Evolutionary conservation across 2,888 invertebrate species (phyloP), one percentile per base, ranked within the genome.

Genomic region (Cerastis rubricosa): DNA sequence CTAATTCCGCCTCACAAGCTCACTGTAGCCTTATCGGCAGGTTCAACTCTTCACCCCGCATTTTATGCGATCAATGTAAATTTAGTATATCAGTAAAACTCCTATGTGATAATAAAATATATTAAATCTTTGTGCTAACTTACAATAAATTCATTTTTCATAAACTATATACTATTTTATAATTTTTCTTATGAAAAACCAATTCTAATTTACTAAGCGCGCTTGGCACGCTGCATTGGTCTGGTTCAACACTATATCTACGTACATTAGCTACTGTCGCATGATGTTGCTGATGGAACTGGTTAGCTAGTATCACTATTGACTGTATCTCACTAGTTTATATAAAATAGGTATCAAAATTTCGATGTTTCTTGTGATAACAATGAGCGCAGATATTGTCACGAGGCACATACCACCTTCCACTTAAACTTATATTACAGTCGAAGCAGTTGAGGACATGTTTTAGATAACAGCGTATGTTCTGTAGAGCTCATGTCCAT

Each of bases 101-200:
- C 95, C 95, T 96, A 96, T 94, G 92, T 94, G 94, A 95, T 96
- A 96, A 95, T 96, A 96, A 96, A 96, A 96, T 96, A 96, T 96
- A 96, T 96, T 96, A 96, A 96, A 96, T 96, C 96, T 96, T 96
- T 96, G 96, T 96, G 96, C 96, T 96, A 96, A 95, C 96, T 96
- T 96, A 96, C 95, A 94, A 96, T 96, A 96, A 96, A 96, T 96
- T 96, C 95, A 94, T 94, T 95, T 94, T 92, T 94, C 93, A 95
- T 95, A 95, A 94, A 95, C 95, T 96, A 96, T 95, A 94, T 94
- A 91, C 93, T 95, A 95, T 94, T 90, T 92, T 85, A 88, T 89
- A 74, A 88, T 92, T 93, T 91, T 89, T 91, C 91, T 93, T 93
- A 94, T 90, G 91, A 93, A 94, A 88, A 95, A 93, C 93, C 94